These are phyloP conservation scores for Digitonthophagus gazella DNA, from an alignment of 2,888 invertebrate genomes.

Conservation along the genomic window DNA sequence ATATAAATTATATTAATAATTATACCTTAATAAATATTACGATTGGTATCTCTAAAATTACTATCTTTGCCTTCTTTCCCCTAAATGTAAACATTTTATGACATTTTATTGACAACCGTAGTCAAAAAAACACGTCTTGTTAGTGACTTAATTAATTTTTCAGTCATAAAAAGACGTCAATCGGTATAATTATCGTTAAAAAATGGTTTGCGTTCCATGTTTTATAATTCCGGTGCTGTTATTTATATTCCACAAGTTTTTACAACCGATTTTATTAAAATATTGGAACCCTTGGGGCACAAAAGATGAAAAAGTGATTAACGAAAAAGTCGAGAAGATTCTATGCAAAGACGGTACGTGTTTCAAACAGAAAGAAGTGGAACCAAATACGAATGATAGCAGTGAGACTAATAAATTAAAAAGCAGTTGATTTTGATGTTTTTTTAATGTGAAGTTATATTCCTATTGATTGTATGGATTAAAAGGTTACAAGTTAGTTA, in stretches of 20 bases:
- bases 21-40: too few species aligned
- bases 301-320: constrained; percentile 46
- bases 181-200: neutral
- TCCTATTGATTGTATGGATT: too few species aligned
- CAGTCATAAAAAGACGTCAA: neutral
- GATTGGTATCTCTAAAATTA: neutral
- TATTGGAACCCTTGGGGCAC: constrained; percentile 81
- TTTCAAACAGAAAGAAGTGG: constrained; percentile 16
- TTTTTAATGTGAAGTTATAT: too few species aligned
- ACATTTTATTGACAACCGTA: too few species aligned
- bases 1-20: too few species aligned
- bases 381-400: neutral
- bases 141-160: too few species aligned
- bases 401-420: constrained; percentile 1
- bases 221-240: constrained; percentile 79
- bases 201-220: constrained; percentile 69
- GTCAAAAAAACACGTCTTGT: neutral
- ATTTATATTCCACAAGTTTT: constrained; percentile 79
- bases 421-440: neutral
- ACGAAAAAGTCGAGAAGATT: constrained; percentile 25
- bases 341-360: constrained; percentile 27
- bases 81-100: too few species aligned
- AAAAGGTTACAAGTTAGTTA: too few species aligned
- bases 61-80: too few species aligned
- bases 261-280: constrained; percentile 76